These are phyloP conservation scores for Bathybates hornii DNA, from an alignment of 2,113 vertebrate species.

Conservation along the genomic window DNA sequence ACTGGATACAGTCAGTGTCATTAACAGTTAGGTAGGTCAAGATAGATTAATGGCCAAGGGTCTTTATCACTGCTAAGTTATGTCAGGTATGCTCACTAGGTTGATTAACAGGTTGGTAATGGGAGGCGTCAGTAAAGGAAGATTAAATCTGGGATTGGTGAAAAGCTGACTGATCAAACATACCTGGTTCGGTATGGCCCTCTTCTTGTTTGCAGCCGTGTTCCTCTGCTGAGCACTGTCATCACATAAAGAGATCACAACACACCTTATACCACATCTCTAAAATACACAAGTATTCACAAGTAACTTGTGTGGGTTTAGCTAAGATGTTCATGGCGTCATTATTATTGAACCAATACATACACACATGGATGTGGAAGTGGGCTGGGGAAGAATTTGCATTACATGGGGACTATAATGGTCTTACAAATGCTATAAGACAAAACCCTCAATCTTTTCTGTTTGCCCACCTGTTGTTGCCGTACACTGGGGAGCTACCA, in stretches of 20 bases:
- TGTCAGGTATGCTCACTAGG: neutral
- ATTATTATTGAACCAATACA: neutral
- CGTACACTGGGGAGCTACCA: slow-evolving; percentile 68
- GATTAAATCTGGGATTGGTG: slow-evolving; percentile 22
- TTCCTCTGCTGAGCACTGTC: slow-evolving; percentile 90
- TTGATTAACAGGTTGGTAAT: slow-evolving; percentile 32
- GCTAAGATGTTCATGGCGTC: neutral
- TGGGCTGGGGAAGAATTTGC: neutral
- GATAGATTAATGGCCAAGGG: neutral
- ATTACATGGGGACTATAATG: neutral
- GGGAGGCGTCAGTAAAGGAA: neutral
- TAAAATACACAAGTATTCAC: neutral
- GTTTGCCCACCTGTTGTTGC: slow-evolving; percentile 75
- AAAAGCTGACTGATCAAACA: neutral
- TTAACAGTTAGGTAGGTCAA: neutral
- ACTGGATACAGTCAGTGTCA: neutral
- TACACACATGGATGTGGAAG: neutral
- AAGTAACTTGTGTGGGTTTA: neutral
- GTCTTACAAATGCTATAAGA: neutral
- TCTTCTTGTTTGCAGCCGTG: slow-evolving; percentile 88
- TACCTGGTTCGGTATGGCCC: slow-evolving; percentile 94
- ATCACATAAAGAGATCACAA: neutral
- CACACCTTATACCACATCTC: neutral
- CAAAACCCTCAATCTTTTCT: slow-evolving; percentile 22
- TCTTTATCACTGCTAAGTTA: neutral